Evolutionary conservation across 1,140 invertebrate species (phyloP).

Genomic region (Atta texana): DNA sequence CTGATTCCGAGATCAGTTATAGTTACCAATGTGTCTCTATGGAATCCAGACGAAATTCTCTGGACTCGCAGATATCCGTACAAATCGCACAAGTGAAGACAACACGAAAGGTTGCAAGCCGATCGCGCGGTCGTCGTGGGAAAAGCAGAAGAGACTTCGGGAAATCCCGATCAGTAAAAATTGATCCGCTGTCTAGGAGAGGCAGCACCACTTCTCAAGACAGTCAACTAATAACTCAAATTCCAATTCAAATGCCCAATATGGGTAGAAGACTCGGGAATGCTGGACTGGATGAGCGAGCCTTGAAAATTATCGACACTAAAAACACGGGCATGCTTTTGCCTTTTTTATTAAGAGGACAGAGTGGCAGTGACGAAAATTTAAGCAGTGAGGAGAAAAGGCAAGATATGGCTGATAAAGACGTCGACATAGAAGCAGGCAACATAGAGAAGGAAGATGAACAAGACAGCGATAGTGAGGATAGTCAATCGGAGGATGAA

Average conservation of each 20-base stretch:
- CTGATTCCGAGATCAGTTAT: slow-evolving; percentile 94
- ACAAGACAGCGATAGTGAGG: slow-evolving; percentile 84
- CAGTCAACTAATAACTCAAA: slow-evolving; percentile 88
- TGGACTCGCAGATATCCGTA: slow-evolving; percentile 94
- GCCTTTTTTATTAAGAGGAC: slow-evolving; percentile 85
- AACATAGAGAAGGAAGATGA: slow-evolving; percentile 81
- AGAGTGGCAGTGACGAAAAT: slow-evolving; percentile 86
- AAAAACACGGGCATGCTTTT: slow-evolving; percentile 87
- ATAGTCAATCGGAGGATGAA: slow-evolving; percentile 86
- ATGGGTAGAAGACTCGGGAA: slow-evolving; percentile 87
- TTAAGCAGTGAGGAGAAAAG: slow-evolving; percentile 85
- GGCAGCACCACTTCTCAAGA: slow-evolving; percentile 93
- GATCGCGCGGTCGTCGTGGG: slow-evolving; percentile 77
- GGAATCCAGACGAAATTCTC: slow-evolving; percentile 93
- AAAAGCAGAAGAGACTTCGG: slow-evolving; percentile 79
- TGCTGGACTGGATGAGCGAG: slow-evolving; percentile 83
- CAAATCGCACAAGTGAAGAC: slow-evolving; percentile 93
- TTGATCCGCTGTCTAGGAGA: slow-evolving; percentile 86
- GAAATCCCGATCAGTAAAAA: slow-evolving; percentile 82
- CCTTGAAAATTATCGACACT: slow-evolving; percentile 85
- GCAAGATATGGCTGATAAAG: slow-evolving; percentile 86
- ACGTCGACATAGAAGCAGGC: slow-evolving; percentile 86
- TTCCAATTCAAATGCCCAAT: slow-evolving; percentile 85
- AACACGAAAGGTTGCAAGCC: slow-evolving; percentile 86
- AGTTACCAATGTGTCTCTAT: slow-evolving; percentile 92